phyloP scores from a whole-genome alignment of 2,888 invertebrate species.

The Plemyria rubiginata region DNA sequence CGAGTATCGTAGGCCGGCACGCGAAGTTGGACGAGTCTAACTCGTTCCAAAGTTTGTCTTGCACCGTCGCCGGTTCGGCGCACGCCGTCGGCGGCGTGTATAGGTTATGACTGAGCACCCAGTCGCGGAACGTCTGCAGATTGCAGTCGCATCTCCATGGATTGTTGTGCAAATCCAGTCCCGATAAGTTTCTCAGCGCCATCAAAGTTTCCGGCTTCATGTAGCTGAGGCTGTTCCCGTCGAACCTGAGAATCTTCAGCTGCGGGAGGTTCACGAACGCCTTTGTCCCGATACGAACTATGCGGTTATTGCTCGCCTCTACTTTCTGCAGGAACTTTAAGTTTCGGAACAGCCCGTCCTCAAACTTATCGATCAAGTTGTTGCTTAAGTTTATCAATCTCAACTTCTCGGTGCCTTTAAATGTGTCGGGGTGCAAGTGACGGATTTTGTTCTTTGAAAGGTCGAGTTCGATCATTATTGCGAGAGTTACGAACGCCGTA shows the following conservation, averaged over 20 bases:
- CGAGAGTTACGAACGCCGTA: constrained; percentile 90
- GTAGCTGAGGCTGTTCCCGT: constrained; percentile 90
- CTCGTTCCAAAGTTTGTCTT: constrained; percentile 90
- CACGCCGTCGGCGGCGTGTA: constrained; percentile 92
- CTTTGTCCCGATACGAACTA: constrained; percentile 88
- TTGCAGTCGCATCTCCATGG: constrained; percentile 96
- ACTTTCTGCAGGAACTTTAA: constrained; percentile 91
- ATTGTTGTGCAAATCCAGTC: constrained; percentile 91
- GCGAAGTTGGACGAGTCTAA: constrained; percentile 91
- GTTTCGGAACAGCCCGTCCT: constrained; percentile 90
- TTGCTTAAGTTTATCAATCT: constrained; percentile 90
- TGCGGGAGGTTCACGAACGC: constrained; percentile 89
- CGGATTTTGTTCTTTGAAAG: constrained; percentile 90
- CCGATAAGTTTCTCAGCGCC: constrained; percentile 88
- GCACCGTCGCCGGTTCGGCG: constrained; percentile 87
- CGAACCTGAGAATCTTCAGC: constrained; percentile 88
- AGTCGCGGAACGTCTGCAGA: constrained; percentile 91
- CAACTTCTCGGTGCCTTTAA: constrained; percentile 89
- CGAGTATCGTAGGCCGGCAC: constrained; percentile 91
- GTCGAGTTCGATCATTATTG: constrained; percentile 93
- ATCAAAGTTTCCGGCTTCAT: constrained; percentile 88
- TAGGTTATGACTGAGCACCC: constrained; percentile 89
- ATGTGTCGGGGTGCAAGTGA: constrained; percentile 88
- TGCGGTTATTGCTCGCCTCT: constrained; percentile 90
- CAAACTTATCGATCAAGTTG: constrained; percentile 90